A percentile compares a stretch with the other conserved stretches of the same genome.
These are phyloP conservation scores for Aphodius granarius DNA, from an alignment of 2,888 invertebrate species.

Conservation along the genomic window DNA sequence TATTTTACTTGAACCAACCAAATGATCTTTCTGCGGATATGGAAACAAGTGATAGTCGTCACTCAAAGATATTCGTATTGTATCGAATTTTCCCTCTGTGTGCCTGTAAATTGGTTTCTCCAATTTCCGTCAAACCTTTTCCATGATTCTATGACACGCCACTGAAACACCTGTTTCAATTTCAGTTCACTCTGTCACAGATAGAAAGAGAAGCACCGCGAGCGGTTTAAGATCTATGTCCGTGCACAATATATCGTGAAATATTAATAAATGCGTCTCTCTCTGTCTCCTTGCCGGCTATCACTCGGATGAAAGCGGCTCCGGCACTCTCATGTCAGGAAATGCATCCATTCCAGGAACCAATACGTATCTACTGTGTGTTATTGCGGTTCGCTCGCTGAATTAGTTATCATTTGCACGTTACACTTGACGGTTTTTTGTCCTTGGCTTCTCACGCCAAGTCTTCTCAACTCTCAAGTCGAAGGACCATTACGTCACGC, in stretches of 20 bases:
- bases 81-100: too few relatives aligned
- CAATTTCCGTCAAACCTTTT: too few relatives aligned
- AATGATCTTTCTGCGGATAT: too few relatives aligned
- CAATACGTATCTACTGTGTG: slow-evolving; percentile 2
- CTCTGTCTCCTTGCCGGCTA: neutral
- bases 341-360: slow-evolving; percentile 1
- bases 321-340: neutral
- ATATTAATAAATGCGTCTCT: slow-evolving; percentile 27
- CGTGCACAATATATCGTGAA: slow-evolving; percentile 31
- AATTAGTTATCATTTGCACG: slow-evolving; percentile 13
- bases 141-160: too few relatives aligned
- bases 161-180: neutral
- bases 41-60: too few relatives aligned
- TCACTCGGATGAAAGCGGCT: neutral
- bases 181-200: neutral
- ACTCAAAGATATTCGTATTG: too few relatives aligned
- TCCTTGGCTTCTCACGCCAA: neutral
- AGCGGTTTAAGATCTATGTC: slow-evolving; percentile 27
- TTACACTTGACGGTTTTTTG: neutral
- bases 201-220: neutral
- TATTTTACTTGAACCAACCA: too few relatives aligned
- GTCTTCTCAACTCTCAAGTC: neutral
- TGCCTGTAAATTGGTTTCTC: too few relatives aligned
- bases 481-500: slow-evolving; percentile 15
- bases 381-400: neutral